These are phyloP conservation scores for Geophilus truncorum DNA, from an alignment of 2,888 invertebrate genomes.

Conservation along the genomic window DNA sequence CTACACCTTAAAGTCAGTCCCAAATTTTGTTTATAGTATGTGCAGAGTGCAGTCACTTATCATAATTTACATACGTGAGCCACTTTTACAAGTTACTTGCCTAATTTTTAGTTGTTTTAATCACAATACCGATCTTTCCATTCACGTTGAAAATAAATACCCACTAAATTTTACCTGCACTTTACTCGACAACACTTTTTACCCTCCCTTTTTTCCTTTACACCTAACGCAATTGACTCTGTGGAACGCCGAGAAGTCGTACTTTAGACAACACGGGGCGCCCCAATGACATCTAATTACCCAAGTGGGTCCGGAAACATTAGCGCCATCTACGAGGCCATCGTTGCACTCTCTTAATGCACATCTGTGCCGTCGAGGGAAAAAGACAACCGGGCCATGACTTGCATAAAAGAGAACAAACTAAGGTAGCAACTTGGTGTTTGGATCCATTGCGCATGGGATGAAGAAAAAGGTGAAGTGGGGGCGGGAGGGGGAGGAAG, in stretches of 20 bases:
- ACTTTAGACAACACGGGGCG: slow-evolving; percentile 27
- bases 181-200: background rate
- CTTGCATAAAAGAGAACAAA: slow-evolving; percentile 29
- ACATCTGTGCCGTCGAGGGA: slow-evolving; percentile 8
- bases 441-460: background rate
- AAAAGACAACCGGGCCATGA: slow-evolving; percentile 18
- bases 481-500: background rate
- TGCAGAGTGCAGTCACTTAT: too few relatives aligned
- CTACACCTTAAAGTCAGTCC: too few relatives aligned
- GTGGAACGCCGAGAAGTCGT: background rate
- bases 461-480: slow-evolving; percentile 12
- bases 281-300: slow-evolving; percentile 32
- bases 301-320: slow-evolving; percentile 31
- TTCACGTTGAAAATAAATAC: background rate
- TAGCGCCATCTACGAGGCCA: slow-evolving; percentile 20
- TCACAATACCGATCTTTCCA: background rate
- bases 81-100: too few relatives aligned
- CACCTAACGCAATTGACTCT: slow-evolving; percentile 13
- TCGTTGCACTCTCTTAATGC: slow-evolving; percentile 7
- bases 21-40: too few relatives aligned
- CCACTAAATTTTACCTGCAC: background rate
- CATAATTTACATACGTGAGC: too few relatives aligned
- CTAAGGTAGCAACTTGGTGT: slow-evolving; percentile 1
- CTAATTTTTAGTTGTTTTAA: background rate
- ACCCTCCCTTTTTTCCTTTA: background rate